Evolutionary conservation across 1,140 invertebrate species (phyloP), one percentile per base, ranked within the genome.

Genomic region (Spodoptera frugiperda): DNA sequence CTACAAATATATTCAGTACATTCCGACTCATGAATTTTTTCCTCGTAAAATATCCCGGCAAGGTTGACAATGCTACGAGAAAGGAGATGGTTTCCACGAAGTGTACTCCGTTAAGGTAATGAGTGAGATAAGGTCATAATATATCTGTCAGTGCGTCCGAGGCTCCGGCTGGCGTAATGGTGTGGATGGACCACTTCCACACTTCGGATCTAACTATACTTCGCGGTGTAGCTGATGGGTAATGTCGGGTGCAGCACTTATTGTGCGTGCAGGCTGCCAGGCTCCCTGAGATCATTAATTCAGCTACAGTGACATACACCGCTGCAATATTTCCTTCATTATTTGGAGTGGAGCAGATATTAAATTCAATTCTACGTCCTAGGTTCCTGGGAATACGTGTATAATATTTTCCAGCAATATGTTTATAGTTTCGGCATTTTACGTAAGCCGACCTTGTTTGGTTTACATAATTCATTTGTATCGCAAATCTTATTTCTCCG

Each of bases 21-120:
- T 73, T 71, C 76, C 55, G 53, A 53, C 78, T 79, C 78, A 71
- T 79, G 78, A 75, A 79, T 75, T 75, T 75, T 71, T 79, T 79
- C 78, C 73, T 59, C 63, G 78, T 79, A 79, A 79, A 75, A 76
- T 76, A 70, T 71, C 78, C 63, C 51, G 44, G 72, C 78, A 79
- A 75, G 77, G 78, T 79, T 79, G 73, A 75, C 72, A 75, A 75
- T 71, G 73, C 59, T 71, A 76, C 72, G 59, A 75, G 73, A 75
- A 79, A 75, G 78, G 65, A 71, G 53, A 75, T 44, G 51, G 72
- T 33, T 79, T 76, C 78, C 55, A 25, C 63, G 67, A 79, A 75
- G 39, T 51, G 54, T 21, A 46, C 77, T 63, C 54, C 73, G 48
- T 80, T 70, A 55, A 72, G 72, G 78, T 74, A 79, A 75, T 79